A percentile compares a stretch with the other conserved stretches of the same genome.
Evolutionary conservation across 2,113 vertebrate genomes (phyloP).

Genomic region (Colossoma macropomum): DNA sequence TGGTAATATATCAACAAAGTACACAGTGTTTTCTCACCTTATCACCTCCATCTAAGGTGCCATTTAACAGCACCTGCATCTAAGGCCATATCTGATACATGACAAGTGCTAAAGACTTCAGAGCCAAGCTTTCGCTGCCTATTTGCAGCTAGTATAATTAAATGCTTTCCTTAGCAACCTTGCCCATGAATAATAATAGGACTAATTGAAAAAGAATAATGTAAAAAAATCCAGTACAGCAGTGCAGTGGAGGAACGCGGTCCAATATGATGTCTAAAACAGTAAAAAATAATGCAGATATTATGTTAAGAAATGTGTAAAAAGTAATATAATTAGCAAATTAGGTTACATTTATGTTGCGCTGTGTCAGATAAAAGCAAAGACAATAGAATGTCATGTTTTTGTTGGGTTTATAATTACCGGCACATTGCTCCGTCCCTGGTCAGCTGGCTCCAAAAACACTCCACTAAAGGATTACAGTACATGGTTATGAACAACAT

Average conservation of each 20-base stretch:
- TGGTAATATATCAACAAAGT: background rate
- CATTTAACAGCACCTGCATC: background rate
- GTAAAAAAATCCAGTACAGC: background rate
- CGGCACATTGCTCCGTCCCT: too few relatives aligned
- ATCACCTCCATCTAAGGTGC: background rate
- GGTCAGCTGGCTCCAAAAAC: background rate
- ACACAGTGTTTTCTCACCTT: background rate
- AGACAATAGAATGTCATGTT: background rate
- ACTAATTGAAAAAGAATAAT: background rate
- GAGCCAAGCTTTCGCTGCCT: background rate
- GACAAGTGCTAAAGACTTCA: background rate
- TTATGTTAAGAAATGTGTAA: background rate
- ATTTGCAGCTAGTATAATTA: background rate
- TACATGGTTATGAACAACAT: slow-evolving; percentile 22
- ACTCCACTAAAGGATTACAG: background rate
- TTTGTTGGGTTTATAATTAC: background rate
- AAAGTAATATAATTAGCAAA: background rate
- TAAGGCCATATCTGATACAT: background rate
- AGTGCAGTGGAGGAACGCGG: background rate
- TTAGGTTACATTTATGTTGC: background rate
- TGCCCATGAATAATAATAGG: background rate
- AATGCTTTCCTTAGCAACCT: background rate
- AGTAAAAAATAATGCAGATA: background rate
- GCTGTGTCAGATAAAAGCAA: background rate
- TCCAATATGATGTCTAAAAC: background rate